Evolutionary conservation across 2,113 vertebrate species (phyloP), one percentile per base, ranked within the genome.

Genomic region (Alectura lathami): DNA sequence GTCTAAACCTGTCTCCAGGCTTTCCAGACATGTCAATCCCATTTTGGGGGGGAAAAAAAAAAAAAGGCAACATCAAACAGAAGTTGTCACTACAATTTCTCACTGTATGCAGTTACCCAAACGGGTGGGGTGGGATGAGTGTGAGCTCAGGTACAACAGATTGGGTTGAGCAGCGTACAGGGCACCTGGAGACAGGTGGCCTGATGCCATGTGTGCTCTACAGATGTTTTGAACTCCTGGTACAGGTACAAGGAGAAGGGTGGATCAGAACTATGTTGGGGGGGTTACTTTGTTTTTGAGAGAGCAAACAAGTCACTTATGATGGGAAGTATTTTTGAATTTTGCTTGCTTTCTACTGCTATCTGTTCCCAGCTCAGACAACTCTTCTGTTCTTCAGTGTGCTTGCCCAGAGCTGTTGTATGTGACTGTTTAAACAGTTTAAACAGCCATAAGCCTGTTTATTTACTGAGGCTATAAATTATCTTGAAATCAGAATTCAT

Each of bases 191-290:
- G 63, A 12, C n/a, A 48, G 45, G 38, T 32, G 66, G 42, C 1
- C 0, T 0, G 22, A 17, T 5, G 5, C 13, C 47, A 7, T 13
- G n/a, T 43, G n/a, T 23, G 0, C 0, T 1, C 4, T 6, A 4
- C 18, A 69, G 27, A 2, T 6, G 24, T 9, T 69, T 62, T 11
- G 64, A 43, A 2, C 51, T 45, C 42, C 24, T 56, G 40, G n/a
- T 2, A 0, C 3, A 1, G 85, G 6, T 11, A 17, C 2, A 29
- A 22, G 48, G 18, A 45, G 57, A 36, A 76, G 40, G 15, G 34
- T 26, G 68, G 32, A 1, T 2, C 47, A 32, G 29, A 45, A 8
- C 16, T 27, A 0, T 12, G 18, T 24, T 5, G 38, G 36, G 26
- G 26, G 17, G 29, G 34, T 0, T 59, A 6, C 20, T 13, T 26